A percentile compares a stretch with the other conserved stretches of the same genome.
Conservation (phyloP, 2,797 vertebrate species). For the Peromyscus aztecus region DNA sequence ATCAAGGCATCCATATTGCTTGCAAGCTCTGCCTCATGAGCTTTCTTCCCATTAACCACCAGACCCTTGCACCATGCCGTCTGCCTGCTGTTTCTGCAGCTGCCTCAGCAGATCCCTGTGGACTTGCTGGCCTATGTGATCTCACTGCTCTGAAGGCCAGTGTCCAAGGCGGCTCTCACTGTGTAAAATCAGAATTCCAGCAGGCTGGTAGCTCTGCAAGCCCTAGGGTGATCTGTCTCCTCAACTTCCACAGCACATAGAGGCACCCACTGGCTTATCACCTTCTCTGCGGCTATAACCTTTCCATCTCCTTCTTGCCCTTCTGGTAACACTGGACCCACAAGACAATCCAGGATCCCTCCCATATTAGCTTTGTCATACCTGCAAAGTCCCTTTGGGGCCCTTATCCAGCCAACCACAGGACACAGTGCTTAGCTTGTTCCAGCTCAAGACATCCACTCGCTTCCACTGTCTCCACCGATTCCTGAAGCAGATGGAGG, state of each 20-base stretch:
- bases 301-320: background rate
- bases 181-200: background rate
- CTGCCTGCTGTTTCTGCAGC: background rate
- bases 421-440: fast-evolving
- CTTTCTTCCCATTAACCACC: background rate
- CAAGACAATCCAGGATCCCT: fast-evolving
- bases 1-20: background rate
- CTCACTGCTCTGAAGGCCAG: background rate
- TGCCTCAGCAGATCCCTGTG: too few species aligned
- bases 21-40: too few species aligned
- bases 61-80: background rate
- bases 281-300: background rate
- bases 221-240: background rate
- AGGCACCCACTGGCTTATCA: fast-evolving
- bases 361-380: background rate
- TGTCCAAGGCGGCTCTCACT: background rate
- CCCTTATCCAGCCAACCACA: fast-evolving
- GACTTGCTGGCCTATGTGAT: fast-evolving
- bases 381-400: background rate
- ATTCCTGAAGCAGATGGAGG: background rate
- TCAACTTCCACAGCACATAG: background rate
- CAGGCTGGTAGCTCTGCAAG: background rate
- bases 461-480: fast-evolving
- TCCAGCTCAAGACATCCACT: background rate
- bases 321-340: fast-evolving